Evolutionary conservation across 1,140 invertebrate genomes (phyloP), one percentile per base, ranked within the genome.

Genomic region (Pseudomyrmex concolor): DNA sequence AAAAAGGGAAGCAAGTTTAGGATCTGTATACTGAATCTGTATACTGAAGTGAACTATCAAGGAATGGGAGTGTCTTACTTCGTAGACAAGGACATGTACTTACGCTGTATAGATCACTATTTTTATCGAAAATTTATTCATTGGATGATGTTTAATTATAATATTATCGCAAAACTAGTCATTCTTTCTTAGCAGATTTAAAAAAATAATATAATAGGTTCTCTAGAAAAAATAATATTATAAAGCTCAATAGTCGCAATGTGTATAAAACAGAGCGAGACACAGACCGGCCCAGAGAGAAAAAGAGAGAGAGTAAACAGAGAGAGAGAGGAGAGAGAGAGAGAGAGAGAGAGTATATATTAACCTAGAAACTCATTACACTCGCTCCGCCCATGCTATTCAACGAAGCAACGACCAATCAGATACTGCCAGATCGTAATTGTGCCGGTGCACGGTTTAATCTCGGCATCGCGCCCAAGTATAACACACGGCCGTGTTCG

Each of bases 331-430:
- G 51, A 12, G 64, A 15, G 77, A 85, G 86, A 89, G 87, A 86
- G 84, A 85, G 84, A 88, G 86, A 84, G 78, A 55, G 64, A 59
- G 22, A 60, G 77, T 86, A 86, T 87, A 89, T 91, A 91, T 90
- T 92, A 90, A 93, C 92, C 90, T 92, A 92, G 92, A 92, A 94
- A 94, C 93, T 94, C 94, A 94, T 94, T 94, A 94, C 90, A 82
- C 70, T 93, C 83, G 93, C 94, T 93, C 94, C 94, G 94, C 94
- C 94, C 90, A 91, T 89, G 82, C 89, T 88, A 88, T 94, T 94
- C 92, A 91, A 93, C 91, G 89, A 92, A 89, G 86, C 87, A 81
- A 77, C 91, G 89, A 89, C 94, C 94, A 94, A 94, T 94, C 91
- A 90, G 90, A 93, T 93, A 90, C 87, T 86, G 84, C 74, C 86